phyloP scores from a whole-genome alignment of 2,888 invertebrate genomes.

The Sminthurinus aureus region DNA sequence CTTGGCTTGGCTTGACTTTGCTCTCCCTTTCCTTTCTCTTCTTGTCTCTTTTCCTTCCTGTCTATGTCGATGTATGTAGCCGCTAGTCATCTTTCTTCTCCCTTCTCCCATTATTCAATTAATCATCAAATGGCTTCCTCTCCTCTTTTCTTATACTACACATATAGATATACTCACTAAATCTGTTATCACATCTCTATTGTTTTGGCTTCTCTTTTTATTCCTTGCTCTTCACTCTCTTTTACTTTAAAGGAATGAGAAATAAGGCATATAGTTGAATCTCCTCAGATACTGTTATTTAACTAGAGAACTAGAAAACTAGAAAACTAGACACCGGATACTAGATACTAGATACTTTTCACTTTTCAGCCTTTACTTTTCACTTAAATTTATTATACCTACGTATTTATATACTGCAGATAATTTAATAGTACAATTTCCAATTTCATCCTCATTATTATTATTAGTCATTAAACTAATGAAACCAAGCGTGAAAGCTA shows the following conservation, averaged over 20 bases:
- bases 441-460: no score
- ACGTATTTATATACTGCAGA: no score
- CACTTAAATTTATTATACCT: no score
- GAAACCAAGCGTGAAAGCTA: no score
- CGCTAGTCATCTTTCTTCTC: not conserved
- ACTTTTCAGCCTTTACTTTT: no score
- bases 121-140: conserved; percentile 11
- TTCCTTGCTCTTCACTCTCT: not conserved
- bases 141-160: not conserved
- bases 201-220: not conserved
- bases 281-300: no score
- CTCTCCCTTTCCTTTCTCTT: not conserved
- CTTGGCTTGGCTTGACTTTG: not conserved
- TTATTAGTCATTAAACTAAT: no score
- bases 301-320: no score
- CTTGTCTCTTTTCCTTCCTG: not conserved
- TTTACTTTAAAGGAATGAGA: not conserved
- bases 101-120: conserved; percentile 17
- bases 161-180: not conserved
- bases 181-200: not conserved
- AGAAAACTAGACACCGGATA: no score
- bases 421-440: no score
- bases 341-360: no score
- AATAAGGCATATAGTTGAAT: no score
- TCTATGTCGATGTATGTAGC: not conserved